phyloP scores from a whole-genome alignment of 2,797 vertebrate genomes.

The Chiroxiphia lanceolata region DNA sequence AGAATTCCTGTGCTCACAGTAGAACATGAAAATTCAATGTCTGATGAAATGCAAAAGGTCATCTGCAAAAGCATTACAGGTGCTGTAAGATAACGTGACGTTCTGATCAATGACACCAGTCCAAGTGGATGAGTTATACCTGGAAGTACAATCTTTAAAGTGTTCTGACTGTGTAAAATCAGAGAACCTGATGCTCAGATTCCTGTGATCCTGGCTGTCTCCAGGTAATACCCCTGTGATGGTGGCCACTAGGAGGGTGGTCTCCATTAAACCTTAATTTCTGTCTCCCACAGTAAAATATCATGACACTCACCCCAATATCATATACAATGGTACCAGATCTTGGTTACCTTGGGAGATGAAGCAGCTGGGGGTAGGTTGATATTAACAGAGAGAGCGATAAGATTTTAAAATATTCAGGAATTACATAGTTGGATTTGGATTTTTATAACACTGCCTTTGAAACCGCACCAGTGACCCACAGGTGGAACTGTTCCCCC shows the following conservation, averaged over 20 bases:
- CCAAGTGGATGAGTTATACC: background rate
- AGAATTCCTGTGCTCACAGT: background rate
- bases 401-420: background rate
- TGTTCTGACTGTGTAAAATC: background rate
- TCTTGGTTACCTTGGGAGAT: fast-evolving
- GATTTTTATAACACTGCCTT: background rate
- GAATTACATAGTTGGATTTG: background rate
- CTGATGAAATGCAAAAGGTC: background rate
- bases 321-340: fast-evolving
- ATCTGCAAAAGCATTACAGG: background rate
- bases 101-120: background rate
- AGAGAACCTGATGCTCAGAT: background rate
- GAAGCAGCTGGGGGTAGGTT: background rate
- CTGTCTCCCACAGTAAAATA: background rate
- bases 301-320: background rate
- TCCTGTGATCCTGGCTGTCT: background rate
- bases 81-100: background rate
- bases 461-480: background rate
- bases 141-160: background rate
- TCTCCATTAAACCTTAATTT: background rate
- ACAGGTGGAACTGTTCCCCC: background rate
- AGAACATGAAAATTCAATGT: background rate
- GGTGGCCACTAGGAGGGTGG: background rate
- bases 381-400: background rate
- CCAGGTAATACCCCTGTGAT: background rate